Evolutionary conservation across 2,888 invertebrate genomes (phyloP), one percentile per base, ranked within the genome.

Genomic region (Amblyjoppa proteus): DNA sequence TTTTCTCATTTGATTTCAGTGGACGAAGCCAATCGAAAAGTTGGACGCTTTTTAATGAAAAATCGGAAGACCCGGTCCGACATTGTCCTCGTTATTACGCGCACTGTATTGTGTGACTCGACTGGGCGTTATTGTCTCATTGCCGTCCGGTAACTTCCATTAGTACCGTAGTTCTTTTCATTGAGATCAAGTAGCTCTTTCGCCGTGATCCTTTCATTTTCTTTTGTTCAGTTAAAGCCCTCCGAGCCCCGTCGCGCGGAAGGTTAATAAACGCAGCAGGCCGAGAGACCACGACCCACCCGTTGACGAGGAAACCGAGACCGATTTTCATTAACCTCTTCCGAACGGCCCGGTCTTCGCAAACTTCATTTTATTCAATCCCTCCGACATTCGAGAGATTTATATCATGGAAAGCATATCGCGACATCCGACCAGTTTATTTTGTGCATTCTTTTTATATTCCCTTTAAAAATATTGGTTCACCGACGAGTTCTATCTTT

Each of bases 1-100:
- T 20, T 20, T 9, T 61, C 28, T 75, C 31, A 20, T 45, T 64
- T 4, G 31, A 75, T 11, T 51, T 51, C 6, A 13, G 45, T 45
- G 34, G n/a, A 41, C 45, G 25, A 49, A 28, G 13, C 38, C 13
- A 25, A 78, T 45, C 25, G 28, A 28, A 41, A 45, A 69, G 66
- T 69, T 73, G n/a, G 28, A 56, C 38, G 64, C 77, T 66, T 69
- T 64, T 74, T 75, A 81, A 69, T 75, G 68, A 75, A 81, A 75
- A 61, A 75, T 81, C 49, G 34, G 68, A 68, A 51, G 45, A 68
- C 58, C 25, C 49, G 28, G 66, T n/a, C 38, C 61, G 34, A 74
- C 51, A 51, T 31, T 13, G 13, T 11, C 13, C 3, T 49, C 51
- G 16, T 49, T 38, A 38, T 20, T 9, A 25, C 9, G 41, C 41